A percentile compares a stretch with the other conserved stretches of the same genome.
Evolutionary conservation across 2,113 vertebrate species (phyloP).

Genomic region (Oryctolagus cuniculus): mOryCun1.1 NC_091442.1:107703001-107703500

Average conservation of each 20-base stretch:
- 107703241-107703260: not conserved
- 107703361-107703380: not conserved
- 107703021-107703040: too few relatives aligned
- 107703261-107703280: not conserved
- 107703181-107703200: too few relatives aligned
- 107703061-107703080: too few relatives aligned
- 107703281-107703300: not conserved
- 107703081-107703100: too few relatives aligned
- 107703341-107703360: not conserved
- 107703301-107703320: not conserved
- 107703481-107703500: not conserved
- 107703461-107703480: not conserved
- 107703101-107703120: too few relatives aligned
- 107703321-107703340: not conserved
- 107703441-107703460: not conserved
- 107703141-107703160: not conserved
- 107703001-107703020: too few relatives aligned
- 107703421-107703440: not conserved
- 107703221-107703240: not conserved
- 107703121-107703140: not conserved
- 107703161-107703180: not conserved
- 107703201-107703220: not conserved
- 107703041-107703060: too few relatives aligned
- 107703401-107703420: not conserved
- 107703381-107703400: not conserved